phyloP scores from a whole-genome alignment of 2,888 invertebrate species.

The Megalurothrips usitatus region DNA sequence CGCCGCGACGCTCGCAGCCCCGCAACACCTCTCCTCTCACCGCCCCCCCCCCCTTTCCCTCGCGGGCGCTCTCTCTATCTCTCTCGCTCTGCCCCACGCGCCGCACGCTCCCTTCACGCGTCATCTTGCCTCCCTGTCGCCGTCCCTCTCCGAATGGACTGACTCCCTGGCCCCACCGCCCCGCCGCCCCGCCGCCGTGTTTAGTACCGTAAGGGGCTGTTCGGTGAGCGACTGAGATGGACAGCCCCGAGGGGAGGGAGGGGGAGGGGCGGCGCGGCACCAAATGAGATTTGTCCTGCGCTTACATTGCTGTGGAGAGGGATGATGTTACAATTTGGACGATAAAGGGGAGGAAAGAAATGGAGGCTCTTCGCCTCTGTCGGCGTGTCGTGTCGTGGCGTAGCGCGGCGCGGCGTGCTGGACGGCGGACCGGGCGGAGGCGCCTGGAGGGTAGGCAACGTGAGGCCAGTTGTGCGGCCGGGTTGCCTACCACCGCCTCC shows the following conservation, averaged over 20 bases:
- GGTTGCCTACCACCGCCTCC: not conserved
- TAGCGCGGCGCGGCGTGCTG: not conserved
- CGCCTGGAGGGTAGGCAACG: not conserved
- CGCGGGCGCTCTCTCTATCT: conserved; percentile 10
- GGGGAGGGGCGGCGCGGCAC: not conserved
- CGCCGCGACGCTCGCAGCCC: not conserved
- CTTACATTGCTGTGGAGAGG: too few relatives aligned
- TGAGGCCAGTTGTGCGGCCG: not conserved
- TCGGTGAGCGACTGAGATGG: too few relatives aligned
- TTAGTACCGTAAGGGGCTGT: not conserved
- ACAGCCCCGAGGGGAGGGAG: not conserved
- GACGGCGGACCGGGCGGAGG: not conserved
- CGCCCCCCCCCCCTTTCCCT: conserved; percentile 20
- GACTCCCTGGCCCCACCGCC: too few relatives aligned
- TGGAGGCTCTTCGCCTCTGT: too few relatives aligned
- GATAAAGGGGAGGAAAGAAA: too few relatives aligned
- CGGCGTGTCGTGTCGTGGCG: too few relatives aligned
- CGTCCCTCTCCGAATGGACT: conserved; percentile 26
- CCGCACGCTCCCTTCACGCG: too few relatives aligned
- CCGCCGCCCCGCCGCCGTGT: not conserved
- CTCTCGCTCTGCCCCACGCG: conserved; percentile 31
- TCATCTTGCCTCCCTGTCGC: conserved; percentile 28
- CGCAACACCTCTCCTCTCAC: not conserved
- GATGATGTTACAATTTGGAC: too few relatives aligned
- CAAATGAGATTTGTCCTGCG: not conserved